phyloP scores from a whole-genome alignment of 2,797 vertebrate genomes.

The Neosilurus hyrtlii region DNA sequence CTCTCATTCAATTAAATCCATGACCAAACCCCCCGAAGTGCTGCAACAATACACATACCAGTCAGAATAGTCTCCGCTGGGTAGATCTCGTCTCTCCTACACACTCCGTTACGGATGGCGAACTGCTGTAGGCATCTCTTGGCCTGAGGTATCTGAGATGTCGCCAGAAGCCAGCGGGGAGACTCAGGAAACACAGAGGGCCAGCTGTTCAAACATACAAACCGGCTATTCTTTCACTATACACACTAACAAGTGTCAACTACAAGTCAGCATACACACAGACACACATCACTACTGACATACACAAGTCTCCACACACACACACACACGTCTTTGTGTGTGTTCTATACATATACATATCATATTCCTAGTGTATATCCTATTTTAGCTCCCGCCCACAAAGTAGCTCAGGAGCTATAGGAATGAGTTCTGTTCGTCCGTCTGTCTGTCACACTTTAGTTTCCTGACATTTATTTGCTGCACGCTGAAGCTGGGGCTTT shows the following conservation, averaged over 20 bases:
- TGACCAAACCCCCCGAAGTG: not conserved
- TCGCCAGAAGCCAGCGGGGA: constrained; percentile 87
- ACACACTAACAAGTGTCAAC: constrained; percentile 1
- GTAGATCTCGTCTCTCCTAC: constrained; percentile 64
- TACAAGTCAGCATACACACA: constrained; percentile 4
- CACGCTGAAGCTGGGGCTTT: no score
- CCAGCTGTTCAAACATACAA: constrained; percentile 70
- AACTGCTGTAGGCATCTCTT: constrained; percentile 75
- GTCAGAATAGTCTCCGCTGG: constrained; percentile 66
- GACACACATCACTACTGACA: not conserved
- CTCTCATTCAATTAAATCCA: not conserved
- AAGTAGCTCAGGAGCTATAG: no score
- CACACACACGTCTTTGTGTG: not conserved
- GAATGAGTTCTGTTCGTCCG: no score
- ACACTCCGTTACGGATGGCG: constrained; percentile 64
- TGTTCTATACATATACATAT: no score
- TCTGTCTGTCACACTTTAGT: no score
- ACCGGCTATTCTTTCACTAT: constrained; percentile 20
- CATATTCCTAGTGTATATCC: no score
- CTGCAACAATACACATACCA: constrained; percentile 62
- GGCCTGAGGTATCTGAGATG: constrained; percentile 72
- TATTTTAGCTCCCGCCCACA: no score
- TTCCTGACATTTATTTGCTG: no score
- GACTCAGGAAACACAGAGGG: constrained; percentile 82
- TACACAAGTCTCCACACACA: constrained; percentile 6